phyloP scores from a whole-genome alignment of 2,113 vertebrate genomes.

The Vanacampus margaritifer region DNA sequence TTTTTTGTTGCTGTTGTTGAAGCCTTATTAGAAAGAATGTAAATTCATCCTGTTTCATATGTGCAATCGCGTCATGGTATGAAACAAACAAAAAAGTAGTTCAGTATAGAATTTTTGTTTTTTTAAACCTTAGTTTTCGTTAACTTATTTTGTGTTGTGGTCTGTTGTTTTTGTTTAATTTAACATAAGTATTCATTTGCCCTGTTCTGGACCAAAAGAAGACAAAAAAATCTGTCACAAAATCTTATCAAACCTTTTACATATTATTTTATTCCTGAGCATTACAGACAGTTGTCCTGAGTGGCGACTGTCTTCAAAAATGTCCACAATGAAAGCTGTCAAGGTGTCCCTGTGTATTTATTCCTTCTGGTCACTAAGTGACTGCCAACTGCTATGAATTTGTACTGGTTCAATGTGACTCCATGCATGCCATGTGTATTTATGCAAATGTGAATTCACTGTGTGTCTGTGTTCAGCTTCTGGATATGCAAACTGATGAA shows the following conservation, averaged over 20 bases:
- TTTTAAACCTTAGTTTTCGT: conserved; percentile 63
- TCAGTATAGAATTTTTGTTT: conserved; percentile 29
- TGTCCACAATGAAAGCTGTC: conserved; percentile 68
- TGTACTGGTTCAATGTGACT: conserved; percentile 54
- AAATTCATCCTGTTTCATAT: conserved; percentile 31
- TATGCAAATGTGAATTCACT: conserved; percentile 65
- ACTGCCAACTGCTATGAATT: conserved; percentile 47
- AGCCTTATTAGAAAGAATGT: conserved; percentile 14
- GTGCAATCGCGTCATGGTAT: conserved; percentile 23
- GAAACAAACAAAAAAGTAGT: conserved; percentile 39
- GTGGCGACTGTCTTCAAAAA: conserved; percentile 46
- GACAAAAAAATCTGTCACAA: conserved; percentile 58
- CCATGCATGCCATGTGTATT: conserved; percentile 58
- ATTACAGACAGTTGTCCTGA: conserved; percentile 56
- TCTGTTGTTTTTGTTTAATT: conserved; percentile 59
- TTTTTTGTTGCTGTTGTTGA: conserved; percentile 37
- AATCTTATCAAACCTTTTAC: conserved; percentile 56
- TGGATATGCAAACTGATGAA: conserved; percentile 45
- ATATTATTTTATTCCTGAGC: conserved; percentile 65
- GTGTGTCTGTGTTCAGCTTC: conserved; percentile 53
- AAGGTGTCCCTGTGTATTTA: conserved; percentile 61
- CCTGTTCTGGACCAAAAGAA: conserved; percentile 63
- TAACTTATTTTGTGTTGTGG: conserved; percentile 65
- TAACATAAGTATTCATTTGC: conserved; percentile 65
- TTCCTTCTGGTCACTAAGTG: conserved; percentile 62